Evolutionary conservation across 2,888 invertebrate genomes (phyloP), one percentile per base, ranked within the genome.

Genomic region (Drosophila meridionalis): DNA sequence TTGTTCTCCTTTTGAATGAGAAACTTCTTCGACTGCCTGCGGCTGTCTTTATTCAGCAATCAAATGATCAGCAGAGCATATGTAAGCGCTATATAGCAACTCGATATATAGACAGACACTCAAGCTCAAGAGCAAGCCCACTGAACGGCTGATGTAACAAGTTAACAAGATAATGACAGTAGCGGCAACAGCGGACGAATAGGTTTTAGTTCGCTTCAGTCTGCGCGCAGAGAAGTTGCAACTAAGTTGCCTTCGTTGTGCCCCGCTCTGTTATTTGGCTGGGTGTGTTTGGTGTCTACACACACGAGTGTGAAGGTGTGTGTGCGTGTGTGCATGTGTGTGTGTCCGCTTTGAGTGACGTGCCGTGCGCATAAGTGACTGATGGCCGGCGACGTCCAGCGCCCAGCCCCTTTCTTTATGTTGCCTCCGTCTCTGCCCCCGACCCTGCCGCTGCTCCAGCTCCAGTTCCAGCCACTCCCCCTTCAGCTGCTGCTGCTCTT

Each of bases 121-220:
- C 64, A 83, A 89, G 82, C 88, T 84, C 60, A 83, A 83, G 69
- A 83, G 83, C 87, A 80, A 69, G 78, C 81, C 69, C 86, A 90
- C 61, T 73, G 85, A 69, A 75, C 71, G 86, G 68, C 85, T 87
- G 87, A 87, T 89, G 87, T 90, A 87, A 87, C 87, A 87, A 87
- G 90, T 87, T 87, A 87, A 87, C 87, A 87, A 87, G 90, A 87
- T 87, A 87, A 87, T 87, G 90, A 87, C 90, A 89, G 90, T 90
- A 84, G 90, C 87, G 73, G 76, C 76, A 55, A 38, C 56, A 76
- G 80, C 79, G 69, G 70, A 84, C 77, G 79, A 74, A 70, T 77
- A 71, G 83, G 69, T 65, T 71, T 52, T 42, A 68, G 72, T 60
- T 83, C 66, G 58, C 73, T 50, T 80, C 38, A 62, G 66, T 58